These are phyloP conservation scores for Loxodonta africana DNA, from an alignment of 2,113 vertebrate genomes.

Conservation along the genomic window DNA sequence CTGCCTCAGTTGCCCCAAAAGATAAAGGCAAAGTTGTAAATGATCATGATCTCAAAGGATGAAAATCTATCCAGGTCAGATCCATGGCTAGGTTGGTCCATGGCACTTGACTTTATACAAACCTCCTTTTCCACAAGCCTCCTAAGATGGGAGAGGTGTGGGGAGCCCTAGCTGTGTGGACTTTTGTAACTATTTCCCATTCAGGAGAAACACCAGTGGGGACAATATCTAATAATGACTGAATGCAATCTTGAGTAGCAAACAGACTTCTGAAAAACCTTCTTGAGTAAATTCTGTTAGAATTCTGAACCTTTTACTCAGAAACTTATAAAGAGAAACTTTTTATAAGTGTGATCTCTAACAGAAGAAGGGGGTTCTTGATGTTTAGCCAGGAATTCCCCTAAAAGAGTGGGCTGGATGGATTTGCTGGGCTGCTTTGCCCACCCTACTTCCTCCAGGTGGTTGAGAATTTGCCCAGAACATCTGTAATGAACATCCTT, in stretches of 20 bases:
- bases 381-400: too few relatives aligned
- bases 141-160: accelerated
- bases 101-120: not conserved
- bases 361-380: too few relatives aligned
- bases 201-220: not conserved
- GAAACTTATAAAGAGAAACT: not conserved
- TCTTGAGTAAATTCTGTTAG: not conserved
- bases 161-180: accelerated
- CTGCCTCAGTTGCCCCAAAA: too few relatives aligned
- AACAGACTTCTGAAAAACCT: too few relatives aligned
- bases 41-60: not conserved
- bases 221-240: accelerated
- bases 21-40: not conserved
- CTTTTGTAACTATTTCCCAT: accelerated
- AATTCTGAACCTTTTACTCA: not conserved
- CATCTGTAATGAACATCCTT: accelerated
- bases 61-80: not conserved
- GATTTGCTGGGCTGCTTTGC: not conserved
- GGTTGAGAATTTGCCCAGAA: accelerated
- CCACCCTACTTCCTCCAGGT: accelerated
- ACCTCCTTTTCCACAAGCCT: accelerated
- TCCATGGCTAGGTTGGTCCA: accelerated
- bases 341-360: accelerated
- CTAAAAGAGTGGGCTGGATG: not conserved
- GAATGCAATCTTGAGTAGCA: accelerated